Evolutionary conservation across 2,888 invertebrate genomes (phyloP).

Genomic region (Diaprepes abbreviatus): DNA sequence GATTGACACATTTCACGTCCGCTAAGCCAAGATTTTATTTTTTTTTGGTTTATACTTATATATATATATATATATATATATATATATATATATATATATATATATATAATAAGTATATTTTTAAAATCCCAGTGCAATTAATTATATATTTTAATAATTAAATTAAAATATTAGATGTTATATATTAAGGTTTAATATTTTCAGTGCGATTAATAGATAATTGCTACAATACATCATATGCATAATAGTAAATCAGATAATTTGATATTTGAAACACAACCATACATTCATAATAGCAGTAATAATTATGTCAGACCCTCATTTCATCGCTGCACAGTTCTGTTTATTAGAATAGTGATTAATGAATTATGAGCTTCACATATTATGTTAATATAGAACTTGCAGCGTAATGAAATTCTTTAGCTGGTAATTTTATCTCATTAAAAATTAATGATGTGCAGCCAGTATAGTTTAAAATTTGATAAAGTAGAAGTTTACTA

Average conservation of each 20-base stretch:
- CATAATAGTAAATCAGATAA: constrained; percentile 18
- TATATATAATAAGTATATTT: too few species aligned
- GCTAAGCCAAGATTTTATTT: too few species aligned
- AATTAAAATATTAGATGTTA: too few species aligned
- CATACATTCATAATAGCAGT: constrained; percentile 24
- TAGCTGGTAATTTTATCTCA: constrained; percentile 23
- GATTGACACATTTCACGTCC: too few species aligned
- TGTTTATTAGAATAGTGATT: constrained; percentile 34
- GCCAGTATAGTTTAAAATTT: constrained; percentile 16
- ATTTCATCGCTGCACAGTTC: constrained; percentile 21
- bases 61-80: too few species aligned
- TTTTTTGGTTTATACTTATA: too few species aligned
- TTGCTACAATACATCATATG: neutral
- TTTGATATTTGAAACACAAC: constrained; percentile 33
- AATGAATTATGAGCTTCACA: constrained; percentile 27
- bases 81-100: too few species aligned
- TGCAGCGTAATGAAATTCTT: constrained; percentile 37
- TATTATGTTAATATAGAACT: constrained; percentile 29
- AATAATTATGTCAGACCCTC: constrained; percentile 40
- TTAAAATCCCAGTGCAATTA: too few species aligned
- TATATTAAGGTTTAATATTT: too few species aligned
- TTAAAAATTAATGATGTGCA: constrained; percentile 35
- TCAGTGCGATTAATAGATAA: neutral
- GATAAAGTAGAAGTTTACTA: constrained; percentile 2
- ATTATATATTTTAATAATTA: too few species aligned